Percentiles rank a stretch among this genome's conserved stretches.
These are phyloP conservation scores for Peribatodes rhomboidaria DNA, from an alignment of 2,888 invertebrate species.

Conservation along the genomic window DNA sequence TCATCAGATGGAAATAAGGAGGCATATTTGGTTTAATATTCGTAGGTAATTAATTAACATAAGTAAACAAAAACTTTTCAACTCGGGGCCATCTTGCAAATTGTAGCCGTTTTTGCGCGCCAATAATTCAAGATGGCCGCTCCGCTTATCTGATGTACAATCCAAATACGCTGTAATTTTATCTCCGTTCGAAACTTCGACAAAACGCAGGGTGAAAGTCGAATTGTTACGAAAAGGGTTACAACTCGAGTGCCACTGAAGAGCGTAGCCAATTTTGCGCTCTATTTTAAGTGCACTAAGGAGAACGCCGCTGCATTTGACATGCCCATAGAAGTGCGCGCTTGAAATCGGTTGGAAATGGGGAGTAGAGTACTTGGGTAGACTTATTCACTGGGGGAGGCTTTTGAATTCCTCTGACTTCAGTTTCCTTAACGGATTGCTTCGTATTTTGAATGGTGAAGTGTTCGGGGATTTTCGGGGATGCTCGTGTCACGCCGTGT, in stretches of 20 bases:
- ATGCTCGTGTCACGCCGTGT: slow-evolving; percentile 23
- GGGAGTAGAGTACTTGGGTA: slow-evolving; percentile 37
- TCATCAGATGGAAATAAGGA: background rate
- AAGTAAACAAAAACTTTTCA: slow-evolving; percentile 15
- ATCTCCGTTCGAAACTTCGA: slow-evolving; percentile 48
- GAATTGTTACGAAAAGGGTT: slow-evolving; percentile 45
- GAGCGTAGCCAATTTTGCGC: slow-evolving; percentile 36
- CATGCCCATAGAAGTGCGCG: slow-evolving; percentile 14
- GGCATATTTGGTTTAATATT: slow-evolving; percentile 2
- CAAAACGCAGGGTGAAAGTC: slow-evolving; percentile 44
- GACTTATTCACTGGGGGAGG: slow-evolving; percentile 36
- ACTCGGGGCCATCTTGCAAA: slow-evolving; percentile 34
- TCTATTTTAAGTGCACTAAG: slow-evolving; percentile 35
- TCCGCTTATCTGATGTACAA: slow-evolving; percentile 46
- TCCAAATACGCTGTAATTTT: slow-evolving; percentile 48
- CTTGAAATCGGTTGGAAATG: slow-evolving; percentile 34
- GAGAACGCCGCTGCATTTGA: slow-evolving; percentile 30
- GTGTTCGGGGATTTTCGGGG: slow-evolving; percentile 17
- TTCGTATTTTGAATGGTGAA: slow-evolving; percentile 27
- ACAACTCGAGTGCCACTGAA: slow-evolving; percentile 29
- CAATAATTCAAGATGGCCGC: slow-evolving; percentile 54
- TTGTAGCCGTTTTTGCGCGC: slow-evolving; percentile 25
- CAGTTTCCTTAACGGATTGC: slow-evolving; percentile 30
- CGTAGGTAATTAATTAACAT: slow-evolving; percentile 3
- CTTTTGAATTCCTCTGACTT: slow-evolving; percentile 39